These are phyloP conservation scores for Monopterus albus DNA, from an alignment of 2,113 vertebrate genomes.

Conservation along the genomic window DNA sequence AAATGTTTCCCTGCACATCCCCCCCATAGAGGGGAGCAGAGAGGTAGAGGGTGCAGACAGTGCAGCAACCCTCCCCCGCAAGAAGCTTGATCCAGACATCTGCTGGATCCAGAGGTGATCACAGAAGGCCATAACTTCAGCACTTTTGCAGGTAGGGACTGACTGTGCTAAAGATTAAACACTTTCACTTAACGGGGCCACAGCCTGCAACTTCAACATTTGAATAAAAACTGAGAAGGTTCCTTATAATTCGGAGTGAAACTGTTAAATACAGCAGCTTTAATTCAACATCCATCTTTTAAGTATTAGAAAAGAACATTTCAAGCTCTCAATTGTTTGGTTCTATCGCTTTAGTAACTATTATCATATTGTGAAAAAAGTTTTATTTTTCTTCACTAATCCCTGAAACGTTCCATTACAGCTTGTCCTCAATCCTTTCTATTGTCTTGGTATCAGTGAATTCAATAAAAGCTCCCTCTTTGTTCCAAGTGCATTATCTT, in stretches of 20 bases:
- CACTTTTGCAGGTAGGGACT: slow-evolving; percentile 73
- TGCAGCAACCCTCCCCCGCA: slow-evolving; percentile 33
- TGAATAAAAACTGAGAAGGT: not conserved
- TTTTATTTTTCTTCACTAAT: slow-evolving; percentile 48
- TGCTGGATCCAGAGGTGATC: slow-evolving; percentile 45
- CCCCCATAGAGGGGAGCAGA: slow-evolving; percentile 60
- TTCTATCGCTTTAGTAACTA: slow-evolving; percentile 27
- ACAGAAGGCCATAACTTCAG: slow-evolving; percentile 58
- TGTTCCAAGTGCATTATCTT: slow-evolving; percentile 41
- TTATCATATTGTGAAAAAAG: slow-evolving; percentile 47
- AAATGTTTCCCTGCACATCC: slow-evolving; percentile 68
- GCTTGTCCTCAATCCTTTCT: slow-evolving; percentile 58
- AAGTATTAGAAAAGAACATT: slow-evolving; percentile 9
- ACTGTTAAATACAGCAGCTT: slow-evolving; percentile 5
- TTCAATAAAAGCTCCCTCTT: slow-evolving; percentile 33
- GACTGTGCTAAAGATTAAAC: not conserved
- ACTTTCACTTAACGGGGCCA: not conserved
- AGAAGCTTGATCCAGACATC: slow-evolving; percentile 43
- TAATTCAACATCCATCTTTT: slow-evolving; percentile 9
- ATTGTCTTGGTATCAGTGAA: slow-evolving; percentile 42
- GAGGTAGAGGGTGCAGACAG: slow-evolving; percentile 41
- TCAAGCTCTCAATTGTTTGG: slow-evolving; percentile 32
- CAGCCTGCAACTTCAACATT: not conserved
- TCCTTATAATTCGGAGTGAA: not conserved
- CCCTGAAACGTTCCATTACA: slow-evolving; percentile 50